Base-by-base conservation (phyloP, 2,888 invertebrate genomes). In the Tetanocera ferruginea region DNA sequence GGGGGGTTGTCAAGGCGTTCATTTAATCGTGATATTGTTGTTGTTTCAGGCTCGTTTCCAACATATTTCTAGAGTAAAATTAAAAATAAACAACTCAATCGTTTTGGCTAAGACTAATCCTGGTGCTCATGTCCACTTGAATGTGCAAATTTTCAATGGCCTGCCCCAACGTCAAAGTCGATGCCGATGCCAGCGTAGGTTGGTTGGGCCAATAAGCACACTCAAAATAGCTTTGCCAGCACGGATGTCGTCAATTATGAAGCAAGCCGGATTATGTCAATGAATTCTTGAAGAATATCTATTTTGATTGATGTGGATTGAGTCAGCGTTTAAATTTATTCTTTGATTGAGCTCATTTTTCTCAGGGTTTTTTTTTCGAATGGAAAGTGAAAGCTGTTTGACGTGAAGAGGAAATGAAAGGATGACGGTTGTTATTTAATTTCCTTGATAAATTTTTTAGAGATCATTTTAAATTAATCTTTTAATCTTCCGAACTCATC, bases 301-400 rank as follows among this genome's bases (percentile, higher is more conserved):
- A 19, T 31, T 31, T 19, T 66, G 66, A 66, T 66, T 66, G 66
- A 66, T 66, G 66, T 66, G 66, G 60, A 43, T 43, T 43, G 43
- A 43, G 43, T 11, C 43, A 43, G 43, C 43, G 43, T 43, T 11
- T 43, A 43, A 43, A 43, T 43, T 43, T 43, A 43, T 43, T 43
- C 6, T 14, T 43, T 43, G 11, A 43, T 43, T 43, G 43, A 43
- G 43, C 11, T 43, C 11, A 43, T 43, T 43, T 43, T 43, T 43
- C 11, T 43, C 43, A 43, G 43, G 11, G 6, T 11, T 43, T 43
- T 43, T 11, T 43, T 43, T 43, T 43, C 3, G 43, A 3, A 11
- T 43, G 11, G 43, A 14, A 3, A 11, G 11, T 2, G 11, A 2
- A 43, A 43, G 43, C 14, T 43, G 2, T 11, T 43, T 14, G 43